Evolutionary conservation across 2,888 invertebrate species (phyloP).

Genomic region (Trissoscelio sp.): DNA sequence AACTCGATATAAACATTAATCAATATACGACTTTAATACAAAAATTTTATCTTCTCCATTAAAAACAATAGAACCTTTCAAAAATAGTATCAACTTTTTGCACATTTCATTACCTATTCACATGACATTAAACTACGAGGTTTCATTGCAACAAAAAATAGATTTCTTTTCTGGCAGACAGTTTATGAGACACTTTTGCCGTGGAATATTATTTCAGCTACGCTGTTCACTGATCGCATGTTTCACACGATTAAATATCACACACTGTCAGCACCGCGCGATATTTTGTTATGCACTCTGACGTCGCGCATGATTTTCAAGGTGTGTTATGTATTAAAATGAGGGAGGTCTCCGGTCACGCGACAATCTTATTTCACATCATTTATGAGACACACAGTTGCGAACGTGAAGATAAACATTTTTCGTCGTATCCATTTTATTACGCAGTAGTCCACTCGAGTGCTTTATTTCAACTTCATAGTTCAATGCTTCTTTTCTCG

Average conservation of each 20-base stretch:
- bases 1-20: no score
- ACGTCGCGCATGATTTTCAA: slow-evolving; percentile 51
- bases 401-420: slow-evolving; percentile 43
- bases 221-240: slow-evolving; percentile 58
- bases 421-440: slow-evolving; percentile 40
- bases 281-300: slow-evolving; percentile 54
- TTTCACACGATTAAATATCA: slow-evolving; percentile 62
- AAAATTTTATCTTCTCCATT: no score
- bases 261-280: slow-evolving; percentile 39
- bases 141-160: slow-evolving; percentile 28
- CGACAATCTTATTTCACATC: slow-evolving; percentile 60
- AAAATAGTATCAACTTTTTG: background rate
- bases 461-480: slow-evolving; percentile 50
- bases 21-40: no score
- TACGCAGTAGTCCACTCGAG: background rate
- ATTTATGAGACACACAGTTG: slow-evolving; percentile 27
- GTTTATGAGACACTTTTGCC: slow-evolving; percentile 55
- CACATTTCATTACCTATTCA: slow-evolving; percentile 24
- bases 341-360: slow-evolving; percentile 56
- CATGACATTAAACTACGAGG: slow-evolving; percentile 30
- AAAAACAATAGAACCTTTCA: no score
- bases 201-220: slow-evolving; percentile 55
- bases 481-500: slow-evolving; percentile 18
- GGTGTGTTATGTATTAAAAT: slow-evolving; percentile 48
- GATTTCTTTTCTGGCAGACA: slow-evolving; percentile 37